Base-by-base conservation (phyloP, 2,888 invertebrate genomes). In the Napeogenes inachia region DNA sequence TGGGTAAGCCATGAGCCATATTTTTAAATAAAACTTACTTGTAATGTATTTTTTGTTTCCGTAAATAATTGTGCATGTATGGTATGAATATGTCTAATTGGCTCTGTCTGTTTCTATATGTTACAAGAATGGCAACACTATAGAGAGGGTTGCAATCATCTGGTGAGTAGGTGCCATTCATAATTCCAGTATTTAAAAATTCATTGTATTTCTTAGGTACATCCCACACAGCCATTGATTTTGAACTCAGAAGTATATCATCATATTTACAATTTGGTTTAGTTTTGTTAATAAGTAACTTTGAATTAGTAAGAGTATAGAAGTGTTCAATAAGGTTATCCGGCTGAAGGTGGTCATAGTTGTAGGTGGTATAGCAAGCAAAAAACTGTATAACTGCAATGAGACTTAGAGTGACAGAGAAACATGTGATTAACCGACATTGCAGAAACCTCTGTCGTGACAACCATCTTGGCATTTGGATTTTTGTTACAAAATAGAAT, bases 51-150 rank as follows among this genome's bases (percentile, higher is more conserved):
- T 94, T 92, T 80, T 98, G 98, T 63, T 92, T 91, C 70, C 95
- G 94, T 64, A 98, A 87, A 81, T 95, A 97, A 56, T 94, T 93
- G 81, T 98, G 98, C 87, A 98, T 96, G 74, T 97, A 96, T 60
- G 94, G 94, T 65, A 97, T 86, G 79, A 98, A 97, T 64, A 93
- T 87, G 57, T 93, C 91, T 13, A 98, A 84, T 73, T 98, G 97
- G 4, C 91, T 85, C 70, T 94, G 92, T 54, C 98, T 91, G 73
- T 96, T 94, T 59, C 97, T 92, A 66, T 93, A 93, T 0, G 97
- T 96, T 59, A 98, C 92, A 69, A 98, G 92, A 47, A 98, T 91
- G 35, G 97, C 97, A 32, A 95, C 94, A 76, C 94, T 94, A 76
- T 91, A 92, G 32, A 78, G 65, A 0, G 90, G 85, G 38, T 77